phyloP scores from a whole-genome alignment of 2,113 vertebrate species.

The Percopsis transmontana region DNA sequence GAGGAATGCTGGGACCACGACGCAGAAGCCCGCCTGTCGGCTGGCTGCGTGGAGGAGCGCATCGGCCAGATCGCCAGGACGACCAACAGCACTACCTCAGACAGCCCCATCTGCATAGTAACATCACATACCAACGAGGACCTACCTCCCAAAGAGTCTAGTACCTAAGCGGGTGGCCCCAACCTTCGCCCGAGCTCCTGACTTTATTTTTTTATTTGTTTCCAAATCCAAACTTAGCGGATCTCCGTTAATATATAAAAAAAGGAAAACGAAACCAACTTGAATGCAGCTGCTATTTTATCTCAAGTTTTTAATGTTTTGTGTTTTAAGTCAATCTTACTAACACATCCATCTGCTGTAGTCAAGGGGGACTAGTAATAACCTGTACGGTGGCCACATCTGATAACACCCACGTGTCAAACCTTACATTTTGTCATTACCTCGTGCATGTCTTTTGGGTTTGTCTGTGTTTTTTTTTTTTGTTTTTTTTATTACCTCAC shows the following conservation, averaged over 20 bases:
- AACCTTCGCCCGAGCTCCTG: constrained; percentile 51
- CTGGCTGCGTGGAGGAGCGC: constrained; percentile 95
- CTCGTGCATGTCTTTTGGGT: constrained; percentile 65
- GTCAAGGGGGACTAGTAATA: constrained; percentile 60
- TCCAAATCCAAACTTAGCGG: constrained; percentile 57
- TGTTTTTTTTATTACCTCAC: constrained; percentile 62
- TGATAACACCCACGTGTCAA: constrained; percentile 61
- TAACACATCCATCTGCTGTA: constrained; percentile 75
- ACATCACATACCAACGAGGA: constrained; percentile 96
- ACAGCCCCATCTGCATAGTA: constrained; percentile 94
- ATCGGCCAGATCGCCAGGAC: constrained; percentile 92
- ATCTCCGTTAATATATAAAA: constrained; percentile 67
- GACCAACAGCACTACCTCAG: constrained; percentile 91
- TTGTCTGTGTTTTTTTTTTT: constrained; percentile 41
- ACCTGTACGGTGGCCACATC: constrained; percentile 66
- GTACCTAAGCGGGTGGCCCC: constrained; percentile 82
- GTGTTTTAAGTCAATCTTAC: constrained; percentile 55
- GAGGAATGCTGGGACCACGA: constrained; percentile 99
- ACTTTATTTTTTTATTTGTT: constrained; percentile 35
- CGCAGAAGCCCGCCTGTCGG: constrained; percentile 92
- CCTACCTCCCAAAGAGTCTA: constrained; percentile 99
- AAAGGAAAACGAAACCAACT: constrained; percentile 38
- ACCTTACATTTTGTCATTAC: constrained; percentile 68
- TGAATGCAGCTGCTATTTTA: constrained; percentile 75
- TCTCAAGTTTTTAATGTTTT: constrained; percentile 48